Percentiles rank a stretch among this genome's conserved stretches.
These are phyloP conservation scores for Channa argus DNA, from an alignment of 2,113 vertebrate genomes.

Conservation along the genomic window DNA sequence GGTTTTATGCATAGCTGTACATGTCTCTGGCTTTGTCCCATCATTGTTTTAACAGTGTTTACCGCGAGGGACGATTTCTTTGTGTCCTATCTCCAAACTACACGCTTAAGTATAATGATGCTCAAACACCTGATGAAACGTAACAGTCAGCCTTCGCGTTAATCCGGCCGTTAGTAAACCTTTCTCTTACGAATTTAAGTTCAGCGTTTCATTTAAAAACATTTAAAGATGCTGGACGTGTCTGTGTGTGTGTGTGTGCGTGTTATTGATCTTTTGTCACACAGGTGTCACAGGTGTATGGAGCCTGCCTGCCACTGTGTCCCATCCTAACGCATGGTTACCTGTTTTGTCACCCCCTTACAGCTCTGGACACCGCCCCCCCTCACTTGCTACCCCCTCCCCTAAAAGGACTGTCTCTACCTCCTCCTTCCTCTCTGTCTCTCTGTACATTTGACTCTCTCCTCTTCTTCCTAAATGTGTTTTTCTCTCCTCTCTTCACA, in stretches of 20 bases:
- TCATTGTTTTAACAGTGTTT: not conserved
- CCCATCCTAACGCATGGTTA: slow-evolving; percentile 80
- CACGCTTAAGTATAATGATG: not conserved
- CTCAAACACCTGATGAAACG: not conserved
- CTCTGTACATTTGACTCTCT: slow-evolving; percentile 37
- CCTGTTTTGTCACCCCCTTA: slow-evolving; percentile 80
- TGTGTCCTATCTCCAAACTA: too few species aligned
- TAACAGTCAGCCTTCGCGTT: not conserved
- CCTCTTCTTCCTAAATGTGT: slow-evolving; percentile 55
- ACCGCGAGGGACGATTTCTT: not conserved
- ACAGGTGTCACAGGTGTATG: slow-evolving; percentile 70
- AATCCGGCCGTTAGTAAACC: too few species aligned
- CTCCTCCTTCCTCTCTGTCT: slow-evolving; percentile 39
- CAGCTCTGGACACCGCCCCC: slow-evolving; percentile 82
- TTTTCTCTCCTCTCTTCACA: slow-evolving; percentile 70
- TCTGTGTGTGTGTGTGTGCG: slow-evolving; percentile 25
- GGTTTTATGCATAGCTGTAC: too few species aligned
- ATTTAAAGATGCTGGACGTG: slow-evolving; percentile 8
- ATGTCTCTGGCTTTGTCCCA: too few species aligned
- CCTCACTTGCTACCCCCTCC: slow-evolving; percentile 79
- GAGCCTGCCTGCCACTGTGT: slow-evolving; percentile 64
- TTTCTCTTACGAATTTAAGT: too few species aligned
- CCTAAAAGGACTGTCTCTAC: slow-evolving; percentile 73
- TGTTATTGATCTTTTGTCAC: slow-evolving; percentile 56
- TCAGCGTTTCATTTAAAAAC: not conserved